These are phyloP conservation scores for Volucella bombylans DNA, from an alignment of 2,888 invertebrate species.

Conservation along the genomic window DNA sequence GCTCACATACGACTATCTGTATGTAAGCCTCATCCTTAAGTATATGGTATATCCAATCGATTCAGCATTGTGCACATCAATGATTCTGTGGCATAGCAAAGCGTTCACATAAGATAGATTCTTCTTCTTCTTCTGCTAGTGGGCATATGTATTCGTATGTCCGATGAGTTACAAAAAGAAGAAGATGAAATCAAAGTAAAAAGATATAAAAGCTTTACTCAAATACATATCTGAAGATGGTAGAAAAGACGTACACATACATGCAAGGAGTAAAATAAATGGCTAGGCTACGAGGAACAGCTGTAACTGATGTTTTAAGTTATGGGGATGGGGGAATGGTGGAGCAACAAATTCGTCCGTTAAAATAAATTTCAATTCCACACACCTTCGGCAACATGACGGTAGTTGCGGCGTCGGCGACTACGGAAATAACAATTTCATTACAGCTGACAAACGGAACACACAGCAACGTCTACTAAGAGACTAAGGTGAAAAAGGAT, in stretches of 20 bases:
- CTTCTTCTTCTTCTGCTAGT: conserved; percentile 18
- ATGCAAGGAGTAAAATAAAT: conserved; percentile 70
- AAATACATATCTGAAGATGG: conserved; percentile 6
- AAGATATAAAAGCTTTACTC: conserved; percentile 56
- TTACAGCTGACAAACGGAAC: conserved; percentile 63
- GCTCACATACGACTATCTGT: conserved; percentile 19
- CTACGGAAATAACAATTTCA: conserved; percentile 72
- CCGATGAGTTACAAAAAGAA: conserved; percentile 10
- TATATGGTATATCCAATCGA: conserved; percentile 71
- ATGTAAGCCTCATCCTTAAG: conserved; percentile 26
- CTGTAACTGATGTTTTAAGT: conserved; percentile 71
- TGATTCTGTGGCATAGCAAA: conserved; percentile 63
- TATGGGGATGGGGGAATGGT: conserved; percentile 37
- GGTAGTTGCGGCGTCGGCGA: neutral
- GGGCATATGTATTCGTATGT: conserved; percentile 37
- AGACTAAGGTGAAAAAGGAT: conserved; percentile 50
- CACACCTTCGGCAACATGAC: conserved; percentile 45
- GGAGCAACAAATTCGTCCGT: conserved; percentile 37
- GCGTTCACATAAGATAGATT: conserved; percentile 57
- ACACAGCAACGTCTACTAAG: conserved; percentile 27
- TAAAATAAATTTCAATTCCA: conserved; percentile 72
- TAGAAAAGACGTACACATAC: conserved; percentile 33
- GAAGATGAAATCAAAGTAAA: conserved; percentile 11
- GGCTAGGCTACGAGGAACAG: conserved; percentile 71
- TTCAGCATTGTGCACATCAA: conserved; percentile 64